These are phyloP conservation scores for Aspidiotus rigidus DNA, from an alignment of 2,888 invertebrate species.

Conservation along the genomic window DNA sequence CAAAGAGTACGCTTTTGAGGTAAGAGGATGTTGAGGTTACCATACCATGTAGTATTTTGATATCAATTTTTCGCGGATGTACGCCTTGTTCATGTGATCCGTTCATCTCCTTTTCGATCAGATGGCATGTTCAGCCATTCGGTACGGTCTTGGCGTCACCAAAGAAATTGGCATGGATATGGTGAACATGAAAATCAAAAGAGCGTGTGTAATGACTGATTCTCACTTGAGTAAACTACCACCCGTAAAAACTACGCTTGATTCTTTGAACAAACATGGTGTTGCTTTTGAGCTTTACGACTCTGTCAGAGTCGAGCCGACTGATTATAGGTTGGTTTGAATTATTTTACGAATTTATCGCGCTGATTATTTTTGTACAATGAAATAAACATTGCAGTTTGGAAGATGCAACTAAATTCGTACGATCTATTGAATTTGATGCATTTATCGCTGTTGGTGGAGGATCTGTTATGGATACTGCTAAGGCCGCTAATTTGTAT, in stretches of 20 bases:
- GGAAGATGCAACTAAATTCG: slow-evolving; percentile 65
- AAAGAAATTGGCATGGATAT: slow-evolving; percentile 74
- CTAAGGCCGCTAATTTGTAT: slow-evolving; percentile 85
- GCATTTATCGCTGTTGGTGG: slow-evolving; percentile 83
- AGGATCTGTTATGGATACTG: slow-evolving; percentile 85
- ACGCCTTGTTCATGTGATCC: neutral
- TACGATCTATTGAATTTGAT: slow-evolving; percentile 64
- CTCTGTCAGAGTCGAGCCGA: slow-evolving; percentile 73
- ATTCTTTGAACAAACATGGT: slow-evolving; percentile 61
- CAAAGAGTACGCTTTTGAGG: slow-evolving; percentile 75
- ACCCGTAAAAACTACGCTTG: slow-evolving; percentile 62
- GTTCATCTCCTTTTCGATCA: slow-evolving; percentile 43
- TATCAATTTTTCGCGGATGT: neutral
- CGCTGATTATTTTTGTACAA: neutral
- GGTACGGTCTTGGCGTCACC: slow-evolving; percentile 82
- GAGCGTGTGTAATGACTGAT: slow-evolving; percentile 80
- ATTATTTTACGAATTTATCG: neutral
- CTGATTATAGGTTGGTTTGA: slow-evolving; percentile 56
- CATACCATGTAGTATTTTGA: neutral
- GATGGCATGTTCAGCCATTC: slow-evolving; percentile 82
- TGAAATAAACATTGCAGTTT: slow-evolving; percentile 46
- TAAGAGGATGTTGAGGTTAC: slow-evolving; percentile 41
- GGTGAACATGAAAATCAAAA: slow-evolving; percentile 64
- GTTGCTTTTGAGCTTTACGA: slow-evolving; percentile 70
- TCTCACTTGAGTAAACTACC: slow-evolving; percentile 58